These are phyloP conservation scores for Odontomyia ornata DNA, from an alignment of 2,888 invertebrate genomes.

Conservation along the genomic window DNA sequence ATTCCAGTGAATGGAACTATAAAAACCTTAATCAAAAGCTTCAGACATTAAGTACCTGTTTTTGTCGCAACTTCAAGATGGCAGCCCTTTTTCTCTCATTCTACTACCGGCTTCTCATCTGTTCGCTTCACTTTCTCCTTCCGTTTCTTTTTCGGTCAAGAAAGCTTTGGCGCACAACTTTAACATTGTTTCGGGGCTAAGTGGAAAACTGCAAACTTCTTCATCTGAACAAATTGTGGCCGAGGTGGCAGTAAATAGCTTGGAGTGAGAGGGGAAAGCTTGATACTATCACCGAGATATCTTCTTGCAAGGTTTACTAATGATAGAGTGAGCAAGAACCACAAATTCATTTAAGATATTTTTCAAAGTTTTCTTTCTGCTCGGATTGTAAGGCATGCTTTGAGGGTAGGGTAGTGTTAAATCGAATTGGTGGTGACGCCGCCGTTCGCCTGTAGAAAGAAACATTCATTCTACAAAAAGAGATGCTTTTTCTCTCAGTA, in stretches of 20 bases:
- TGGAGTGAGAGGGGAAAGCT: neutral
- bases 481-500: neutral
- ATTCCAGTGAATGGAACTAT: no score
- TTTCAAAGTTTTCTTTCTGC: neutral
- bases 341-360: neutral
- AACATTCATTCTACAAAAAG: neutral
- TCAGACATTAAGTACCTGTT: no score
- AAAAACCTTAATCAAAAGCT: no score
- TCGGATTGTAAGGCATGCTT: neutral
- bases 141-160: slow-evolving; percentile 16
- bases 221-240: neutral
- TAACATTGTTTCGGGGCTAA: neutral
- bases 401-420: neutral
- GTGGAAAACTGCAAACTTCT: neutral
- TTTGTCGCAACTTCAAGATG: no score
- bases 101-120: no score
- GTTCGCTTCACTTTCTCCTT: neutral
- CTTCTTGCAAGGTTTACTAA: neutral
- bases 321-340: neutral
- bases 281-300: neutral
- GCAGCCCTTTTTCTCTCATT: neutral
- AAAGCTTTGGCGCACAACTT: slow-evolving; percentile 34
- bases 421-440: no score
- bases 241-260: neutral
- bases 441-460: neutral